A percentile compares a stretch with the other conserved stretches of the same genome.
Conservation (phyloP, 2,797 vertebrate species). For the Lophotriccus pileatus region DNA sequence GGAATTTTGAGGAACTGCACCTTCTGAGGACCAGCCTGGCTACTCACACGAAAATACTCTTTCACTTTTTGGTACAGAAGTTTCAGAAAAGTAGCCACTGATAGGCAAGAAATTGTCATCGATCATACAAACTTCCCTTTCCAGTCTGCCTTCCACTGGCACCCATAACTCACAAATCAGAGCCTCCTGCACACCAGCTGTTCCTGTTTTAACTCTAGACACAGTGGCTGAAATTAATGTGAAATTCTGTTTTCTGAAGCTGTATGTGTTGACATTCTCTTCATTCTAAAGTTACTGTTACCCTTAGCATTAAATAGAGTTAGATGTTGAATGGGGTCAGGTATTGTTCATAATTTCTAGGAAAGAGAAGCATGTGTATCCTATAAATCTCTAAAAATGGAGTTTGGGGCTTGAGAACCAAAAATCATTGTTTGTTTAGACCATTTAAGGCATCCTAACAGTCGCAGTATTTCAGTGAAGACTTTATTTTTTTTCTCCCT, state of each 20-base stretch:
- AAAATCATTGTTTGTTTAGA: neutral
- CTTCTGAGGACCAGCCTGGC: neutral
- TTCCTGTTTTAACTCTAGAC: neutral
- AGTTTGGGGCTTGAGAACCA: neutral
- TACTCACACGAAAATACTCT: neutral
- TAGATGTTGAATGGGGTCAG: neutral
- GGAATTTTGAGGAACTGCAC: neutral
- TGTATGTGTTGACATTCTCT: neutral
- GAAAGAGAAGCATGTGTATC: neutral
- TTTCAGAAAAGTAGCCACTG: neutral
- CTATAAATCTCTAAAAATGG: neutral
- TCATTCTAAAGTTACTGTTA: neutral
- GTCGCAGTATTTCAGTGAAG: neutral
- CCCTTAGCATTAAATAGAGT: neutral
- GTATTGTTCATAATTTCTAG: fast-evolving
- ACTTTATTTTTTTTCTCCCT: no score
- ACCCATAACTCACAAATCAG: neutral
- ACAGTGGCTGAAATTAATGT: neutral
- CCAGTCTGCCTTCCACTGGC: neutral
- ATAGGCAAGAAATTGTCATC: neutral
- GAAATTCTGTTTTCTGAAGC: neutral
- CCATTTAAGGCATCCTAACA: neutral
- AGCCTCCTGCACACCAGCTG: neutral
- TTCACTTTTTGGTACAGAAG: neutral
- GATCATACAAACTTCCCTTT: neutral